Percentiles rank a stretch among this genome's conserved stretches.
Conservation (phyloP, 2,888 invertebrate genomes). For the Carabus problematicus region DNA sequence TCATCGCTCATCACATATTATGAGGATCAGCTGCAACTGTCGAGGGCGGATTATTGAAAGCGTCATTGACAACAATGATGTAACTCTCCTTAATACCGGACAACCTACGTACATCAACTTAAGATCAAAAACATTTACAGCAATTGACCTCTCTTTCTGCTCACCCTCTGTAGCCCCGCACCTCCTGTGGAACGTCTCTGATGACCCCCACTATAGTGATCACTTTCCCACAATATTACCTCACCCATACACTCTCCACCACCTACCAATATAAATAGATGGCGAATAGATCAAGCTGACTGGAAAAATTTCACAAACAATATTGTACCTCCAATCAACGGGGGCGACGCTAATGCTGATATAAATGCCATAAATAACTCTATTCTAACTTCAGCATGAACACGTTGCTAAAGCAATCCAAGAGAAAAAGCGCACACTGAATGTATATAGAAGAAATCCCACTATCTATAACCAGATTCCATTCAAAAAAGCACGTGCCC, state of each 20-base stretch:
- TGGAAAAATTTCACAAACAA: background rate
- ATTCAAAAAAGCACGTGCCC: constrained; percentile 6
- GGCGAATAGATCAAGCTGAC: constrained; percentile 3
- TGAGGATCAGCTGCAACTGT: constrained; percentile 44
- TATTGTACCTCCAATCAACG: background rate
- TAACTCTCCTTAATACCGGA: constrained; percentile 19
- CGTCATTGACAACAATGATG: constrained; percentile 32
- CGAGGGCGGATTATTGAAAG: constrained; percentile 43
- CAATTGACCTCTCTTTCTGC: background rate
- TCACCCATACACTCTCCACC: constrained; percentile 35
- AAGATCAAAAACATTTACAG: background rate
- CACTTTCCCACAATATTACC: constrained; percentile 43
- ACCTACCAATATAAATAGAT: constrained; percentile 42
- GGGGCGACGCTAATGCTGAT: no score
- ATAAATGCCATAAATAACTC: background rate
- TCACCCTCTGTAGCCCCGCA: background rate
- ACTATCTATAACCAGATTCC: background rate
- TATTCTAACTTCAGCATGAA: background rate
- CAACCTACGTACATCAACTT: background rate
- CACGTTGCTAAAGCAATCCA: constrained; percentile 1
- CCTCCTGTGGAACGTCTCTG: background rate
- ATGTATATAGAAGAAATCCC: no score
- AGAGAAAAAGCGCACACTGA: background rate
- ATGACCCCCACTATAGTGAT: background rate
- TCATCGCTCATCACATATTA: constrained; percentile 45